Base-by-base conservation (phyloP, 2,797 vertebrate species). In the Pogonophryne albipinna region DNA sequence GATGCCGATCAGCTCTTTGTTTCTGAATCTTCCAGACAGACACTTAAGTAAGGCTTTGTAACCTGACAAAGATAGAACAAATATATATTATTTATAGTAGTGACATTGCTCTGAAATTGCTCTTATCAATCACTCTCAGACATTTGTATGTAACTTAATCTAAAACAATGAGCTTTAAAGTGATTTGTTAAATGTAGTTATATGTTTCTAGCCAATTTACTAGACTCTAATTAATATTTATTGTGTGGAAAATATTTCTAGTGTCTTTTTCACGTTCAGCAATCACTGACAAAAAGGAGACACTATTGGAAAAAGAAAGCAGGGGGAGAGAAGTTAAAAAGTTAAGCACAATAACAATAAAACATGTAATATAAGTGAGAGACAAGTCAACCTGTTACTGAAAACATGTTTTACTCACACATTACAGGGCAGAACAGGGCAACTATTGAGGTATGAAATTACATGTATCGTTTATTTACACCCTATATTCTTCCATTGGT, bases 31-130 rank as follows among this genome's bases (percentile, higher is more conserved):
- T 77, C 98, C 98, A 0, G 98, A 99, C 69, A 99, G 94, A 94
- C 98, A 99, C 93, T 99, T 99, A 56, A 99, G 96, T 55, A 99
- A 96, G 5, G 98, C 98, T 93, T 99, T 99, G 91, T 96, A 99
- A 71, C 98, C 98, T 99, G 90, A 65, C 47, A 53, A 51, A 34
- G 57, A 79, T 6, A 12, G 2, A 9, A 10, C 59, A 38, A 74
- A 38, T 38, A 55, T 11, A 4, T 44, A 4, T 64, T 60, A 72
- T 42, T 77, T 15, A 64, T 34, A 17, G 11, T 47, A 8, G 9
- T 52, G 20, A 15, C 12, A 70, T n/a, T 71, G 17, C 6, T 59
- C 14, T 53, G 53, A 17, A 16, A 61, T 20, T 5, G 0, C 45
- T 65, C 2, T 61, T 9, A 56, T 50, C 2, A 17, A 15, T 14